Conservation (phyloP, 2,888 invertebrate genomes). For the Linnaemya vulpina region DNA sequence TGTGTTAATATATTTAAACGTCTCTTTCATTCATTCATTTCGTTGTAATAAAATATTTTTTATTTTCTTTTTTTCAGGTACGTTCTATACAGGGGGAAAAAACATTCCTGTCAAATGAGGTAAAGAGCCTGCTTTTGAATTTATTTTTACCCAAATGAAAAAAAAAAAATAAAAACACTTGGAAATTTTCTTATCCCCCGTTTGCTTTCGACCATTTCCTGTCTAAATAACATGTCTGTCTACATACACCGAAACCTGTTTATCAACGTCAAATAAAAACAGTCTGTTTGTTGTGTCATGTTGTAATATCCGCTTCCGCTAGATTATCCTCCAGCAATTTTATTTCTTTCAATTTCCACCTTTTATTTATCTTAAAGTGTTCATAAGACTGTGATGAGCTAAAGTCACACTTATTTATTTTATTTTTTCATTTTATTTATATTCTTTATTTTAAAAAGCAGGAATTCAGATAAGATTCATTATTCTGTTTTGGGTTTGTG, state of each 20-base stretch:
- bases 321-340: conserved; percentile 45
- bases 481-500: background rate
- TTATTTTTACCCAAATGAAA: too few relatives aligned
- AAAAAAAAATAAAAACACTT: too few relatives aligned
- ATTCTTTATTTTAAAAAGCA: background rate
- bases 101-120: background rate
- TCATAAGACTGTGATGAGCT: conserved; percentile 1
- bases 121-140: too few relatives aligned
- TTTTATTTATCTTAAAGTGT: conserved; percentile 26
- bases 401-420: background rate
- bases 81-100: background rate
- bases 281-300: conserved; percentile 15
- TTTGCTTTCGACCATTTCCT: conserved; percentile 1
- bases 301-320: conserved; percentile 27
- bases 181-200: too few relatives aligned
- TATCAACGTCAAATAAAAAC: background rate
- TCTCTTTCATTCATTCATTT: too few relatives aligned
- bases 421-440: background rate
- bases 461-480: background rate
- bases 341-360: conserved; percentile 45
- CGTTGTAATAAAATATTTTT: background rate
- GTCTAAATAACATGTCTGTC: background rate
- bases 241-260: background rate
- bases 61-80: conserved; percentile 24
- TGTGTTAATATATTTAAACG: too few relatives aligned